Evolutionary conservation across 1,140 invertebrate genomes (phyloP).

Genomic region (Dufourea novaeangliae): DNA sequence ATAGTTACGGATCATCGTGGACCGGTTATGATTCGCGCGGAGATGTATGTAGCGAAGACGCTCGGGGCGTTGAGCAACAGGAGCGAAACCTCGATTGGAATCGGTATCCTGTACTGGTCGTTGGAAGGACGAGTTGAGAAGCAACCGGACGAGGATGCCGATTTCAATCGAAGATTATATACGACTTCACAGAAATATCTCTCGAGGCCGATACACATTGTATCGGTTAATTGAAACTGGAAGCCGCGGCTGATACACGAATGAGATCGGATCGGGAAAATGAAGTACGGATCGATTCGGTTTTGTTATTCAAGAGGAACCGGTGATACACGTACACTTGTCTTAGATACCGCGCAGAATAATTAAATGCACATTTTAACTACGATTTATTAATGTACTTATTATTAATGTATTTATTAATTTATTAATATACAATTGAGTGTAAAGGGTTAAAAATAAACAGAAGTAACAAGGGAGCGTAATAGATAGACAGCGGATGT

Average conservation of each 20-base stretch:
- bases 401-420: too few relatives aligned
- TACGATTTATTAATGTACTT: too few relatives aligned
- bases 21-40: constrained; percentile 33
- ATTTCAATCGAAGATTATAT: constrained; percentile 55
- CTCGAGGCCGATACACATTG: constrained; percentile 24
- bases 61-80: constrained; percentile 20
- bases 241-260: constrained; percentile 15
- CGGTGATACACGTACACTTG: background rate
- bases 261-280: constrained; percentile 6
- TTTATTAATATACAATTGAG: too few relatives aligned
- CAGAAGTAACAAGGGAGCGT: too few relatives aligned
- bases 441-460: too few relatives aligned
- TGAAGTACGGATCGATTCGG: background rate
- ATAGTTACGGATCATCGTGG: constrained; percentile 26
- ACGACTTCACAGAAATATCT: constrained; percentile 43
- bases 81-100: constrained; percentile 35
- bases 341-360: too few relatives aligned
- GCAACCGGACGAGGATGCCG: constrained; percentile 29
- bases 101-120: constrained; percentile 21
- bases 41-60: background rate
- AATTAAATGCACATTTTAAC: background rate
- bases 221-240: constrained; percentile 45
- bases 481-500: too few relatives aligned
- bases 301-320: background rate
- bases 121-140: constrained; percentile 31